Conservation (phyloP, 1,140 invertebrate genomes). For the Caenorhabditis brenneri region DNA sequence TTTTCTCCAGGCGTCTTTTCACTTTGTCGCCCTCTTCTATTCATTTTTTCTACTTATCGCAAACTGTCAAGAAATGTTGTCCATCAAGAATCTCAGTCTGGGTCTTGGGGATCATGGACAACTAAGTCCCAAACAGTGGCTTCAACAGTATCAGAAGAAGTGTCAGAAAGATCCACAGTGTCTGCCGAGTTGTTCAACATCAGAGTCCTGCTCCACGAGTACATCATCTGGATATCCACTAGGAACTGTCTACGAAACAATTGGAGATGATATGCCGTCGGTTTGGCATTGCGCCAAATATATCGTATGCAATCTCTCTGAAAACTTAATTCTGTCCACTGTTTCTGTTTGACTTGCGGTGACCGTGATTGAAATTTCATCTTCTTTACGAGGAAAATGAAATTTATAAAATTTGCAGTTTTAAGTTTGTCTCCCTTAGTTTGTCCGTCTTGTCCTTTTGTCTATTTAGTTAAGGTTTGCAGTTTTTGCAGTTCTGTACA, state of each 20-base stretch:
- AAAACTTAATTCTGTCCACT: background rate
- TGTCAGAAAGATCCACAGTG: conserved; percentile 1
- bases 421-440: too few relatives aligned
- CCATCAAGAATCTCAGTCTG: conserved; percentile 25
- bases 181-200: conserved; percentile 33
- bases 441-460: background rate
- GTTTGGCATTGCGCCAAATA: conserved; percentile 54
- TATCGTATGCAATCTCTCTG: conserved; percentile 36
- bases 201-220: conserved; percentile 5
- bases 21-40: background rate
- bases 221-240: background rate
- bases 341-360: too few relatives aligned
- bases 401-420: background rate
- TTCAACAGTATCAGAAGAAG: conserved; percentile 34
- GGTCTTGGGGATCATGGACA: conserved; percentile 27
- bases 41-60: background rate
- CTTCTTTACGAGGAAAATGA: background rate
- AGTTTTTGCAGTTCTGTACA: background rate
- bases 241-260: conserved; percentile 13
- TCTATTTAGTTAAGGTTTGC: too few relatives aligned
- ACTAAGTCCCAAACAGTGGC: conserved; percentile 33
- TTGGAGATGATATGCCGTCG: conserved; percentile 45
- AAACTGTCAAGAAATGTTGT: too few relatives aligned
- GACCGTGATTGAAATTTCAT: background rate
- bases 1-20: background rate